Conservation (phyloP, 1,140 invertebrate species). For the Planococcus citri region DNA sequence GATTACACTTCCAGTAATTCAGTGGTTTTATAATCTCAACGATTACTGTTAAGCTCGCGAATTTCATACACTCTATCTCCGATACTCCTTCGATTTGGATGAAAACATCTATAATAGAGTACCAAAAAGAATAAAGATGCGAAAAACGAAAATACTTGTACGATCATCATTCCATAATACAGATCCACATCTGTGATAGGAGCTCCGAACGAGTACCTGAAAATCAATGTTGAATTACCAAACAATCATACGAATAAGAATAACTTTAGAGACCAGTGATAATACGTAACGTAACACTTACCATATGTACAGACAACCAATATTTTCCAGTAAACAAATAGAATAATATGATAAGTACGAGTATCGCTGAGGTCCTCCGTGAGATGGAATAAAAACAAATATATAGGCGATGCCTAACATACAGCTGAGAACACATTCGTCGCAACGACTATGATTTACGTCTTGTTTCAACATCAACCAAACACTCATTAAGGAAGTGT, state of each 20-base stretch:
- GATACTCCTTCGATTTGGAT: neutral
- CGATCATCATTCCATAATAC: neutral
- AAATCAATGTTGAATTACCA: too few relatives aligned
- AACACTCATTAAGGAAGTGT: neutral
- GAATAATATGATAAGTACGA: neutral
- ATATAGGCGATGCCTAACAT: neutral
- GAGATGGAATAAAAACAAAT: neutral
- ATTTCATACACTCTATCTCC: neutral
- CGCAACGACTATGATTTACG: neutral
- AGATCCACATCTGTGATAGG: neutral
- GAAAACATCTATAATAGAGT: neutral
- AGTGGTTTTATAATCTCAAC: too few relatives aligned
- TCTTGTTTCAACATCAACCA: neutral
- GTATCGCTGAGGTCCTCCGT: neutral
- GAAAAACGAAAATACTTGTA: neutral
- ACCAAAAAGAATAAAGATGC: neutral
- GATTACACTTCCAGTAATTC: too few relatives aligned
- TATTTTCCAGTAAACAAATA: neutral
- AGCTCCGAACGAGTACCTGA: neutral
- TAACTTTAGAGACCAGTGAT: too few relatives aligned
- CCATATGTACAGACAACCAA: neutral
- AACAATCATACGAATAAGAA: too few relatives aligned
- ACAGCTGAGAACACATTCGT: constrained; percentile 2
- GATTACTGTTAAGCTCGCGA: neutral
- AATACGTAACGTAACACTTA: neutral